Base-by-base conservation (phyloP, 2,888 invertebrate genomes). In the Caenorhabditis sp. region DNA sequence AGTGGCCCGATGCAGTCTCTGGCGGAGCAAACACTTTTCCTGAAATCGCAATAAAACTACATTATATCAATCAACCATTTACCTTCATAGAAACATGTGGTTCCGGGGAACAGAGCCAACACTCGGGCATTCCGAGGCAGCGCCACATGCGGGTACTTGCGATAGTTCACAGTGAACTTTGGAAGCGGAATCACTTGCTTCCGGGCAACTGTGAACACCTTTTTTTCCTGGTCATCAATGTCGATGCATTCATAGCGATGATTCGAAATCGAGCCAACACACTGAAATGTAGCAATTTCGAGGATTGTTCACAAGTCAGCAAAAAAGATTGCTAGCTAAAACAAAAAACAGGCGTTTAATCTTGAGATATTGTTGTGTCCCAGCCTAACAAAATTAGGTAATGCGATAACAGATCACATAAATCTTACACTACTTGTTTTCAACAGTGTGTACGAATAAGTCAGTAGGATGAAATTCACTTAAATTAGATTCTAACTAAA, bases 21-120 rank as follows among this genome's bases (percentile, higher is more conserved):
- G 70, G 70, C 4, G 52, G 35, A 1, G 3, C 17, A 7, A 26
- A 3, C 1, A 70, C 70, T 3, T 32, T 45, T 26, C 59, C 70
- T 70, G 17, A 58, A 52, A 17, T 26, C 8, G 2, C 35, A 5
- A n/a, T 30, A 35, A 11, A 0, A 48, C 17, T 9, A n/a, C n/a
- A n/a, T n/a, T n/a, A n/a, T n/a, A n/a, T n/a, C n/a, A n/a, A n/a
- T n/a, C n/a, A n/a, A n/a, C n/a, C n/a, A n/a, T n/a, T n/a, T 30
- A 70, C 70, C 70, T 45, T 58, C 58, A 30, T 70, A 70, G 26
- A 70, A 59, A 9, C 70, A 70, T 3, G 70, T 70, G 8, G 70
- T 59, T 37, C 58, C 58, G 5, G 70, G 70, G n/a, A 27, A 70
- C 0, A 70, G 9, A 4, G 70, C 70, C 15, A 70, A n/a, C 7